Evolutionary conservation across 2,888 invertebrate genomes (phyloP), one percentile per base, ranked within the genome.

Genomic region (Cylindroiulus punctatus): DNA sequence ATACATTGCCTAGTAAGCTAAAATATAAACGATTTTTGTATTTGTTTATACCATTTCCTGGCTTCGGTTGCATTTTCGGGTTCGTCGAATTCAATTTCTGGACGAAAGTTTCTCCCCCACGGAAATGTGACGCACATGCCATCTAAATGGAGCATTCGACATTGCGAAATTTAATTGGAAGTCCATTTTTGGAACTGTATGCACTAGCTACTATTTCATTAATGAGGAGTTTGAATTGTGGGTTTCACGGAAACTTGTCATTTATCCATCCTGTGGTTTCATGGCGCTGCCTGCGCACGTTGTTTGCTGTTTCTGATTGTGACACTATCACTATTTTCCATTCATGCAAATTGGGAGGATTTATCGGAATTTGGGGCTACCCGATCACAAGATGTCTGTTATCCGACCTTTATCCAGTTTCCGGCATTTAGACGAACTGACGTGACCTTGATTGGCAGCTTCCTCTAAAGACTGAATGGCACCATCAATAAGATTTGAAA

Each of bases 91-190:
- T 76, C 76, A 65, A 65, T 65, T 65, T 26, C 26, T 26, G 65
- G 65, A 26, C 65, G 65, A 65, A 76, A 30, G 5, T 76, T 76
- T 14, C 2, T 30, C 30, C 76, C 76, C 76, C 30, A 76, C 76
- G 76, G 76, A 76, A 76, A 76, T 76, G 26, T 76, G 76, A 76
- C 76, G 30, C 26, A n/a, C n/a, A 26, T 76, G 14, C 44, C 44
- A 7, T 65, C 76, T 76, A 76, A 76, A 76, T 76, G 12, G 76
- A 76, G 76, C 76, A 76, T 14, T 7, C 57, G 57, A 22, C 0
- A 57, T 76, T 30, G 14, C 76, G 30, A 76, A 76, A 76, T 76
- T 19, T 12, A n/a, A 57, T 57, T n/a, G 4, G 1, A 65, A 10
- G 26, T 26, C 12, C 26, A 12, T 52, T 52, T 52, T 52, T 52